Evolutionary conservation across 2,888 invertebrate species (phyloP), one percentile per base, ranked within the genome.

Genomic region (Muscina levida): DNA sequence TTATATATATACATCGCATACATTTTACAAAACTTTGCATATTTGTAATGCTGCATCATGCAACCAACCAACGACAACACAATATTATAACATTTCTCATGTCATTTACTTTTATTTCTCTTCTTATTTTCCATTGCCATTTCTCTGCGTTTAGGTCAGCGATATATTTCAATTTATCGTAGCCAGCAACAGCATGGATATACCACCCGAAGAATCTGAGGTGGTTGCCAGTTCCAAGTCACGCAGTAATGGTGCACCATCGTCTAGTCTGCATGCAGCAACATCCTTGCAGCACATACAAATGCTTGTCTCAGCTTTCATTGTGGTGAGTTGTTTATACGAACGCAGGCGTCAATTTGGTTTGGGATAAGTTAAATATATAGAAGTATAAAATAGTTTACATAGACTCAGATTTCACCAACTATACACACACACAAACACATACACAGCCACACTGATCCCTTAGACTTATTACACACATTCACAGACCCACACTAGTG

Each of bases 161-260:
- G 94, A 94, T 87, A 93, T 94, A 82, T 94, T 94, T 91, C 94
- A 94, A 88, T 95, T 95, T 90, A 94, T 89, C 78, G 89, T 89
- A 79, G 90, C 90, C 80, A 88, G 84, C 85, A 89, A 85, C 77
- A 87, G 85, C 82, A 85, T 86, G 83, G 90, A 90, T 82, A 87
- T 89, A 82, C 90, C 88, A 82, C 88, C 91, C 66, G 91, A 91
- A 85, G 91, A 90, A 71, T 88, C 90, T 79, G 91, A 91, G 83
- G 89, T 90, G 73, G 90, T 91, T n/a, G 91, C 91, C 80, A 91
- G 91, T 76, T 91, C 91, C 56, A 91, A 91, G 80, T 90, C 90
- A 53, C 87, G 90, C 83, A 90, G 90, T 79, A 90, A 89, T 82
- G 31, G 31, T 8, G 86, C 44, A 82, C 84, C 17, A 13, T 82